Conservation (phyloP, 2,113 vertebrate genomes). For the Notothenia coriiceps region DNA sequence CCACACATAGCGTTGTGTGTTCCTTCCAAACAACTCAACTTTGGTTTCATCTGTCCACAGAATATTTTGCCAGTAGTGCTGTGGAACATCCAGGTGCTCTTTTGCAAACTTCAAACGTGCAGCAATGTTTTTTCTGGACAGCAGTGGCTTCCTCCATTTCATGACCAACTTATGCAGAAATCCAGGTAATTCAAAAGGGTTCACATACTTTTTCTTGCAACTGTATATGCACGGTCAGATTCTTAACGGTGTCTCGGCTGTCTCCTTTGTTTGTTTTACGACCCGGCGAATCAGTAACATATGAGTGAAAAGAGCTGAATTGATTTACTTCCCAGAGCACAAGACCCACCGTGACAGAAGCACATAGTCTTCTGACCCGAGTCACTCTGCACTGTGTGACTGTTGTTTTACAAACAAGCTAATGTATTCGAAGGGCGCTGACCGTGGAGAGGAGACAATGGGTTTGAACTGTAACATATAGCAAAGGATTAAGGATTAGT, state of each 20-base stretch:
- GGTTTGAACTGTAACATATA: slow-evolving; percentile 57
- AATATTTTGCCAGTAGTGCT: too few relatives aligned
- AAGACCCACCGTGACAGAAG: slow-evolving; percentile 15
- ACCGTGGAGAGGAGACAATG: slow-evolving; percentile 63
- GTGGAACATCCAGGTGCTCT: too few relatives aligned
- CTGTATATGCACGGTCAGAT: not conserved
- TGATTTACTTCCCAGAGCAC: not conserved
- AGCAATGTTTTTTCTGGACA: too few relatives aligned
- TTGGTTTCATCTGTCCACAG: too few relatives aligned
- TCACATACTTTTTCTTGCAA: too few relatives aligned
- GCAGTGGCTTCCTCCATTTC: too few relatives aligned
- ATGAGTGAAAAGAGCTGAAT: slow-evolving; percentile 6
- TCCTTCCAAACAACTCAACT: too few relatives aligned
- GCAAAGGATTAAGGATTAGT: slow-evolving; percentile 33
- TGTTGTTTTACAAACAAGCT: slow-evolving; percentile 44
- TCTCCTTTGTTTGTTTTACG: slow-evolving; percentile 24
- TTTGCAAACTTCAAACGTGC: too few relatives aligned
- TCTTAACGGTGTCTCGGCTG: slow-evolving; percentile 8
- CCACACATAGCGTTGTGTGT: too few relatives aligned
- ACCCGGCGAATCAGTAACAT: slow-evolving; percentile 17
- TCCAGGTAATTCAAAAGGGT: too few relatives aligned
- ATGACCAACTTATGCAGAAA: too few relatives aligned
- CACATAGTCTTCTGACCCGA: slow-evolving; percentile 32
- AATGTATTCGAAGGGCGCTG: slow-evolving; percentile 58
- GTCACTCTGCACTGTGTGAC: slow-evolving; percentile 50